Conservation (phyloP, 2,797 vertebrate species). For the Forpus xanthops region DNA sequence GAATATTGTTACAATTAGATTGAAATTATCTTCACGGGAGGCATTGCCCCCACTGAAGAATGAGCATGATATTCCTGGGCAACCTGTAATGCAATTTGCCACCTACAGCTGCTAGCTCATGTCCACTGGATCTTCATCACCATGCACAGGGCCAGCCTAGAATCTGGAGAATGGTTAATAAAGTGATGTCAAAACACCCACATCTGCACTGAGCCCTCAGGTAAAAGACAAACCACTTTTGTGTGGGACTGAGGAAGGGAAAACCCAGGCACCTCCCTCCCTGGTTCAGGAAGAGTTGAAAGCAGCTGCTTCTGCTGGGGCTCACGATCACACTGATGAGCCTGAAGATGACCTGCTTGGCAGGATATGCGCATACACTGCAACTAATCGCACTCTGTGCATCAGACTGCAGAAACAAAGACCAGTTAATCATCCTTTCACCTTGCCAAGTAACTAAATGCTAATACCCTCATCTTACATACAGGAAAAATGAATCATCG, state of each 20-base stretch:
- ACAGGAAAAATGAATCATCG: neutral
- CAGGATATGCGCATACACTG: neutral
- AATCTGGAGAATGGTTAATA: neutral
- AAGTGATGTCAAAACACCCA: neutral
- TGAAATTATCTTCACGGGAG: neutral
- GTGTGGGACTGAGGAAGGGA: neutral
- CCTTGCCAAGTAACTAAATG: conserved; percentile 2
- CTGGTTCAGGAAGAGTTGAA: neutral
- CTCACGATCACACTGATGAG: accelerated
- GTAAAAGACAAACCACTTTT: neutral
- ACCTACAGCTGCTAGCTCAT: neutral
- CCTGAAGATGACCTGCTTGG: accelerated
- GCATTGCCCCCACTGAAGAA: neutral
- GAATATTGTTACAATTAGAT: neutral
- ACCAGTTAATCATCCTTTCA: conserved; percentile 5
- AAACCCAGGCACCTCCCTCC: neutral
- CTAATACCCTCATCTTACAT: neutral
- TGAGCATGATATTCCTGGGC: neutral
- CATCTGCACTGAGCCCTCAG: neutral
- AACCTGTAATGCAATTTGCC: neutral
- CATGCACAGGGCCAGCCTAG: neutral
- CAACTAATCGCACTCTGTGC: neutral
- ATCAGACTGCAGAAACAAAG: neutral
- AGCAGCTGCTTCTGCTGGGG: neutral
- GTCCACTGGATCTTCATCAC: neutral